Conservation (phyloP, 2,113 vertebrate species). For the Ornithorhynchus anatinus region DNA sequence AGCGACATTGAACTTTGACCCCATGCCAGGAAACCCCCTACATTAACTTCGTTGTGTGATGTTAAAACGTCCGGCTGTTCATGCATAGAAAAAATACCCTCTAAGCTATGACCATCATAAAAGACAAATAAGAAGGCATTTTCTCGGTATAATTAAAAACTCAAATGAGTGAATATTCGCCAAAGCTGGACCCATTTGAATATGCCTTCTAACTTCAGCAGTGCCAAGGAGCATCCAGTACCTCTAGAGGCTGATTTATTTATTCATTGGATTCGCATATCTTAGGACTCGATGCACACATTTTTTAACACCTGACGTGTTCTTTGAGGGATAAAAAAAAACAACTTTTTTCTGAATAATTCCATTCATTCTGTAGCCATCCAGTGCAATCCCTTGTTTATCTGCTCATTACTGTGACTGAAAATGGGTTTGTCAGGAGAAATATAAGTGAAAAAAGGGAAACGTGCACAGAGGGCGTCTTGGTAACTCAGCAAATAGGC, state of each 20-base stretch:
- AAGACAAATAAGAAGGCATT: conserved; percentile 3
- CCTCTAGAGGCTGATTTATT: conserved; percentile 60
- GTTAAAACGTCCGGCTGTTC: too few species aligned
- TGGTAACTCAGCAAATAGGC: conserved; percentile 39
- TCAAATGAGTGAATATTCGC: conserved; percentile 38
- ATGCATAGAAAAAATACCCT: background rate
- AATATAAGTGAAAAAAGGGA: conserved; percentile 57
- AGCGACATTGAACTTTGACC: too few species aligned
- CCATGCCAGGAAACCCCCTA: too few species aligned
- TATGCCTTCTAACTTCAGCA: conserved; percentile 14
- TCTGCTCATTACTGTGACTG: conserved; percentile 55
- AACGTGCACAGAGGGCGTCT: conserved; percentile 30
- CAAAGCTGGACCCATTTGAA: conserved; percentile 26
- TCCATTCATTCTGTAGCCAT: conserved; percentile 40
- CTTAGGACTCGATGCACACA: conserved; percentile 53
- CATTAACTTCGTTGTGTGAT: too few species aligned
- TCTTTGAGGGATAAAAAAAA: conserved; percentile 29
- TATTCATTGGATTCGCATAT: conserved; percentile 57
- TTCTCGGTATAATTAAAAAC: conserved; percentile 55
- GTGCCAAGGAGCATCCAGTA: conserved; percentile 6
- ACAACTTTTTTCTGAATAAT: conserved; percentile 40
- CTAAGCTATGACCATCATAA: conserved; percentile 6
- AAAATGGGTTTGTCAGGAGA: conserved; percentile 65
- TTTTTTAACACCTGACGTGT: conserved; percentile 62
- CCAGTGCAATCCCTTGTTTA: conserved; percentile 46